Evolutionary conservation across 2,113 vertebrate species (phyloP).

Genomic region (Philantomba maxwellii): DNA sequence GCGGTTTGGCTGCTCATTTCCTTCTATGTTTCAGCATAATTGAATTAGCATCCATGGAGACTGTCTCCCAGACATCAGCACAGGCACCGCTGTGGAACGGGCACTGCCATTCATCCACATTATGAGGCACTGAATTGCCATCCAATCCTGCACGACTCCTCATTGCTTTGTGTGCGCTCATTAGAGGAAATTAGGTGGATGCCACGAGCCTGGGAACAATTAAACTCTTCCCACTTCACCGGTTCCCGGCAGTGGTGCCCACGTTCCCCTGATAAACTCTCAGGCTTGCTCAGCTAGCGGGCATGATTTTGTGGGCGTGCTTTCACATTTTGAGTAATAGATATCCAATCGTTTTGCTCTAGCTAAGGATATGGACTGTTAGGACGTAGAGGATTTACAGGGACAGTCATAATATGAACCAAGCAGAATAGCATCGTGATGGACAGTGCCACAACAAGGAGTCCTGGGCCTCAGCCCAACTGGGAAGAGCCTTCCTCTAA

Average conservation of each 20-base stretch:
- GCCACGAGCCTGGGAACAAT: neutral
- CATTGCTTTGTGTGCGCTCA: neutral
- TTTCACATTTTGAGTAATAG: neutral
- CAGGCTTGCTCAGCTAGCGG: neutral
- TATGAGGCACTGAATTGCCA: neutral
- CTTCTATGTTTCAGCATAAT: conserved; percentile 51
- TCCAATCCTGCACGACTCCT: neutral
- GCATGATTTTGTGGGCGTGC: accelerated
- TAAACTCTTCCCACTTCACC: neutral
- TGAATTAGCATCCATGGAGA: conserved; percentile 60
- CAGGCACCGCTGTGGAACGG: neutral
- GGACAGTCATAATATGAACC: neutral
- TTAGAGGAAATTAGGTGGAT: conserved; percentile 29
- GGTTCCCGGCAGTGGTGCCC: neutral
- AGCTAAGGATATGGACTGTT: neutral
- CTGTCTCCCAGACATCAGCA: conserved; percentile 49
- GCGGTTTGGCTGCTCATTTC: neutral
- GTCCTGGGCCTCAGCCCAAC: too few species aligned
- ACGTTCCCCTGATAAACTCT: neutral
- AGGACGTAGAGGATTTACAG: neutral
- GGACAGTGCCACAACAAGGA: neutral
- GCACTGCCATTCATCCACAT: neutral
- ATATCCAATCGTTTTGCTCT: neutral
- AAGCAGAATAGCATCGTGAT: neutral
- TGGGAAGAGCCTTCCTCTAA: neutral